phyloP scores from a whole-genome alignment of 2,113 vertebrate species.

The Lophochroa leadbeateri region DNA sequence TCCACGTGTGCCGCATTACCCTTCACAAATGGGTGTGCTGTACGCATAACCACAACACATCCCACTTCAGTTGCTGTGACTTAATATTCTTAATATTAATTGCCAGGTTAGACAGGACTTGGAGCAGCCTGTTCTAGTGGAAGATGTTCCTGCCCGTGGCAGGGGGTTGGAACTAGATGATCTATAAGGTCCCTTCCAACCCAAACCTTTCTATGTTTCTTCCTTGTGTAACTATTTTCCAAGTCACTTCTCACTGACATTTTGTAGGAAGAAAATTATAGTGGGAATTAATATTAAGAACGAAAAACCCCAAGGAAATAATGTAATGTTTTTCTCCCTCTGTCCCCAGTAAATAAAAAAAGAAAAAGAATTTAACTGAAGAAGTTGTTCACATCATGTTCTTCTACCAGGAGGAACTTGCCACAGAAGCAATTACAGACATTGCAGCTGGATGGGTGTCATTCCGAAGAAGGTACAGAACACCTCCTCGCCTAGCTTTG shows the following conservation, averaged over 20 bases:
- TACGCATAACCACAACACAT: neutral
- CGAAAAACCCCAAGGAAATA: neutral
- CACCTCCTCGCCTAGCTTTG: neutral
- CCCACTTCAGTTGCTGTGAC: neutral
- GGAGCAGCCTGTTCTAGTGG: neutral
- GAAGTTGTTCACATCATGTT: neutral
- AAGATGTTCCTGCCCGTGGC: neutral
- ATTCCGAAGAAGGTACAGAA: neutral
- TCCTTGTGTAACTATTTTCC: neutral
- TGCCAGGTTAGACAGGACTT: neutral
- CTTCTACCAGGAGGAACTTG: neutral
- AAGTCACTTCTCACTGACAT: neutral
- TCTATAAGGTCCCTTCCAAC: neutral
- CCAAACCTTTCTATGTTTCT: neutral
- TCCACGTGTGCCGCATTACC: neutral
- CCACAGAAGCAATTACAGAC: neutral
- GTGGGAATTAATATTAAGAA: neutral
- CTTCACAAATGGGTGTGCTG: neutral
- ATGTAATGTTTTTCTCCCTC: neutral
- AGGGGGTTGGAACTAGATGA: neutral
- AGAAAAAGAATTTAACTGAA: neutral
- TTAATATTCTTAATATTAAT: neutral
- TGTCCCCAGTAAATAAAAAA: neutral
- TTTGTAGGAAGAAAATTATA: neutral
- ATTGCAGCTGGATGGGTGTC: neutral